phyloP scores from a whole-genome alignment of 2,113 vertebrate genomes.

The Antechinus flavipes region DNA sequence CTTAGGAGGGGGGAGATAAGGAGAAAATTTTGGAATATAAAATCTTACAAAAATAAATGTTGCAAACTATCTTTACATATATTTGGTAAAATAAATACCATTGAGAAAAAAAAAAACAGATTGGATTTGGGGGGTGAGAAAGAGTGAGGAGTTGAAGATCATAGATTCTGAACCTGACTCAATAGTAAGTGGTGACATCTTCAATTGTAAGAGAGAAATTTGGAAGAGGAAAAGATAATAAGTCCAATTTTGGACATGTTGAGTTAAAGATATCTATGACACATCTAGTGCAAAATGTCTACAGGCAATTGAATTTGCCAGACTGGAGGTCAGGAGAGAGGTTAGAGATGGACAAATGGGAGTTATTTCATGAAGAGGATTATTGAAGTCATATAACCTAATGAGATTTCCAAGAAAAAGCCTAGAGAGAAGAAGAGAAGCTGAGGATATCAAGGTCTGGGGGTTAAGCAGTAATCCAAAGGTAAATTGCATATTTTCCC shows the following conservation, averaged over 20 bases:
- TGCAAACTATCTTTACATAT: too few species aligned
- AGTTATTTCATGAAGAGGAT: neutral
- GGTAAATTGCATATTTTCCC: neutral
- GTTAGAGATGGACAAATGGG: neutral
- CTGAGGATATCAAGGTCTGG: neutral
- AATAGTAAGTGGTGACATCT: neutral
- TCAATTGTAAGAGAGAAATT: neutral
- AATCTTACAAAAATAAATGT: too few species aligned
- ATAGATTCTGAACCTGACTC: neutral
- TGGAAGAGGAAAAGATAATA: neutral
- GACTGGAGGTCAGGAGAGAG: neutral
- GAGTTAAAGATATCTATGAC: neutral
- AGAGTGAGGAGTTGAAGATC: neutral
- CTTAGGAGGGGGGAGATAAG: too few species aligned
- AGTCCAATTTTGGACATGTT: neutral
- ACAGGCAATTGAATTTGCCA: neutral
- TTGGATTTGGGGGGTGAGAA: neutral
- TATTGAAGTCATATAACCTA: neutral
- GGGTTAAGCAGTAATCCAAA: neutral
- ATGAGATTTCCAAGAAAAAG: neutral
- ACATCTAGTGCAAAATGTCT: neutral
- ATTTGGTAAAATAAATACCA: too few species aligned
- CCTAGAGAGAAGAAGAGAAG: neutral
- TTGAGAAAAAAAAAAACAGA: too few species aligned
- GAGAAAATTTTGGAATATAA: too few species aligned